Evolutionary conservation across 2,797 vertebrate species (phyloP).

Genomic region (Premnoplex brunnescens): DNA sequence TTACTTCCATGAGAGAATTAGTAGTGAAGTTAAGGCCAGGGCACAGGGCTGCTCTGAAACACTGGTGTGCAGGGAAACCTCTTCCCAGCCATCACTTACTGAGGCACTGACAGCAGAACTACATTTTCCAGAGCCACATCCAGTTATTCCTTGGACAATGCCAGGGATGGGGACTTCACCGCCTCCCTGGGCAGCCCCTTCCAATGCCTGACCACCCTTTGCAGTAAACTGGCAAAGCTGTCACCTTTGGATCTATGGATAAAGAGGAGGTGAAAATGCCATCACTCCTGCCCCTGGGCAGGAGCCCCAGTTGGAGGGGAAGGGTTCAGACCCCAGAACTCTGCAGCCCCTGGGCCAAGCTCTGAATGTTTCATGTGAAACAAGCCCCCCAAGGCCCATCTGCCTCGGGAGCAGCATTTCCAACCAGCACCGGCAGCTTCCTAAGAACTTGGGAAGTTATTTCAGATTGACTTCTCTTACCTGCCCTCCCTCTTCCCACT

Average conservation of each 20-base stretch:
- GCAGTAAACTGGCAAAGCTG: neutral
- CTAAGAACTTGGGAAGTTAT: neutral
- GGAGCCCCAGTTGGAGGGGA: neutral
- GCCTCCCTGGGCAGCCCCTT: neutral
- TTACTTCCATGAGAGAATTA: neutral
- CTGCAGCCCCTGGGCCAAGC: neutral
- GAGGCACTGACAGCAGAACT: neutral
- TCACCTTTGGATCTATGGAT: neutral
- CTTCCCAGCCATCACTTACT: neutral
- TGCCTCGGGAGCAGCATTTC: neutral
- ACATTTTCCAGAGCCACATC: neutral
- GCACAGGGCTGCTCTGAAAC: neutral
- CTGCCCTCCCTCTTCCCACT: neutral
- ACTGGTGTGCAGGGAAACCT: neutral
- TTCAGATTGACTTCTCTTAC: neutral
- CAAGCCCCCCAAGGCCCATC: neutral
- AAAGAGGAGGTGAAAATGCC: neutral
- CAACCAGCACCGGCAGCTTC: neutral
- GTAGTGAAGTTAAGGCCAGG: neutral
- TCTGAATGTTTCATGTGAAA: rapidly evolving
- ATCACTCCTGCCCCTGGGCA: neutral
- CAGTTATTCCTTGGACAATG: neutral
- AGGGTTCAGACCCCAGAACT: neutral
- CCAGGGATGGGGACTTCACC: neutral
- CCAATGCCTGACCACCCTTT: neutral